Evolutionary conservation across 2,888 invertebrate genomes (phyloP).

Genomic region (Galerucella calmariensis): DNA sequence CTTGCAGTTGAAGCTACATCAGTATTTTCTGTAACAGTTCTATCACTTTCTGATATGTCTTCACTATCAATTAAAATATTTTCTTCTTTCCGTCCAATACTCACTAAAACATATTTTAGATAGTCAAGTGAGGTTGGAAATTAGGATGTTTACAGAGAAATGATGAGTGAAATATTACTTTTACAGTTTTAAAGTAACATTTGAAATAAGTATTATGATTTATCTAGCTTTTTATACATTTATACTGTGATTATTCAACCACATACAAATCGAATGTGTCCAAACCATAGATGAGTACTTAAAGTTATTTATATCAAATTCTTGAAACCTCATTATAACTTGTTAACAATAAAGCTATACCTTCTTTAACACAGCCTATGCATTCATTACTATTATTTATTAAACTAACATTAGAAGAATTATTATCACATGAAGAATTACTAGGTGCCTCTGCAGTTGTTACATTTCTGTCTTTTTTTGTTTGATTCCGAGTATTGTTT

Average conservation of each 20-base stretch:
- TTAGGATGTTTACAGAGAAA: too few species aligned
- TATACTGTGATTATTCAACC: too few species aligned
- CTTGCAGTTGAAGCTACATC: not conserved
- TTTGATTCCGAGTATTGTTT: not conserved
- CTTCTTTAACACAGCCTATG: slow-evolving; percentile 16
- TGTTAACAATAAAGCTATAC: not conserved
- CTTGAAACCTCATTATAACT: too few species aligned
- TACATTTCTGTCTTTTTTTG: not conserved
- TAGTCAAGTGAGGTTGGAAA: too few species aligned
- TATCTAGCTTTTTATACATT: too few species aligned
- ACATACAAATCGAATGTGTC: too few species aligned
- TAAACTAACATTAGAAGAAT: slow-evolving; percentile 12
- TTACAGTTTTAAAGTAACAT: too few species aligned
- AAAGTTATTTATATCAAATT: too few species aligned
- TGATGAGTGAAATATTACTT: too few species aligned
- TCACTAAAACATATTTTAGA: not conserved
- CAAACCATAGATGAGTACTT: too few species aligned
- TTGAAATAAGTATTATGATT: too few species aligned
- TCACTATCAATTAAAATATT: not conserved
- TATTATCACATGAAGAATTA: slow-evolving; percentile 20
- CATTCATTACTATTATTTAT: slow-evolving; percentile 7
- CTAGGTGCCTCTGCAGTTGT: not conserved
- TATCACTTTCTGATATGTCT: not conserved
- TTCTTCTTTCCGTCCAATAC: not conserved
- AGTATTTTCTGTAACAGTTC: not conserved